Evolutionary conservation across 1,140 invertebrate genomes (phyloP), one percentile per base, ranked within the genome.

Genomic region (Globodera ellingtonae): DNA sequence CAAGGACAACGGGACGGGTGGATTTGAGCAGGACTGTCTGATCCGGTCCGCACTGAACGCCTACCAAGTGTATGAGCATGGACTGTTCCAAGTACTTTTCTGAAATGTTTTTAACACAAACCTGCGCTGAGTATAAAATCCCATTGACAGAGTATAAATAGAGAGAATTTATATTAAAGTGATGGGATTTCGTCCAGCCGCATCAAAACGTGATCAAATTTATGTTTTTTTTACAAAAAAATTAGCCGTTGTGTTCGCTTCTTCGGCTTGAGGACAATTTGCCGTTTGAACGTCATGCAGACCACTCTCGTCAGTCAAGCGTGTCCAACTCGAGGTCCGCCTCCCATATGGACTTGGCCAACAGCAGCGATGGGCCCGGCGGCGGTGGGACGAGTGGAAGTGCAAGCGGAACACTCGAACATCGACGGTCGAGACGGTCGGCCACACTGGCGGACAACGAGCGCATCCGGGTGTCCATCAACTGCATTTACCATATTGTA

Each of bases 391-490:
- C 66, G 35, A 67, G 9, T 9, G 75, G 75, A 13, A 67, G 62
- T 77, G 75, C 75, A 13, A 21, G 50, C 50, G 73, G 79, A 6
- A 75, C 48, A 62, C 79, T 84, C 1, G 82, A 83, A 46, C 83
- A 77, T 8, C 71, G 72, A 15, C 81, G 56, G 46, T 81, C 79
- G 44, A 62, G 47, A 15, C 47, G 62, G 24, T 84, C 84, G 8
- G 81, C 85, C 6, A 89, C 88, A 3, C 59, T 88, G 75, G 84
- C 84, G n/a, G 88, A 88, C 62, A 88, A 88, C 79, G 86, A 89
- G 80, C 56, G 79, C n/a, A 67, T 88, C 24, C 74, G 87, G 7
- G 82, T 89, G 44, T 71, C 82, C 70, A 72, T 88, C 15, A 84
- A 80, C 35, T 81, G 79, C 70, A 56, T 88, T n/a, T 88, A 88